phyloP scores from a whole-genome alignment of 2,797 vertebrate genomes.

The Champsocephalus esox region DNA sequence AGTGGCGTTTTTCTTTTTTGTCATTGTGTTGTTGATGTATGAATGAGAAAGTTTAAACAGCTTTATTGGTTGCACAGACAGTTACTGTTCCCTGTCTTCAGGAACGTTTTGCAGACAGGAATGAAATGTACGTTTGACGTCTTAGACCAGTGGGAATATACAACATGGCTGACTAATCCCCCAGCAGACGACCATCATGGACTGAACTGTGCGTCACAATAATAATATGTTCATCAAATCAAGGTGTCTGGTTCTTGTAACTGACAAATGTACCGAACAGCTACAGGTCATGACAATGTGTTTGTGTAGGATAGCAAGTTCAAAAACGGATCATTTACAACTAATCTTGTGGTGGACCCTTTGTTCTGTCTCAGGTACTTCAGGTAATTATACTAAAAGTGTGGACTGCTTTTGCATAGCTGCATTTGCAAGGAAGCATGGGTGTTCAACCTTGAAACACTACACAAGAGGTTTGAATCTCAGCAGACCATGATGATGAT shows the following conservation, averaged over 20 bases:
- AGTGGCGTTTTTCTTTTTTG: constrained; percentile 30
- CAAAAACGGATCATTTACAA: constrained; percentile 41
- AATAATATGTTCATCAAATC: constrained; percentile 48
- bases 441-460: constrained; percentile 17
- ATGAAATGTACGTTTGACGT: constrained; percentile 68
- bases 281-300: constrained; percentile 27
- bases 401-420: constrained; percentile 12
- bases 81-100: constrained; percentile 41
- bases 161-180: constrained; percentile 46
- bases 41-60: constrained; percentile 41
- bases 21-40: constrained; percentile 33
- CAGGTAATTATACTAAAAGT: constrained; percentile 26
- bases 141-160: constrained; percentile 47
- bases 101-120: constrained; percentile 43
- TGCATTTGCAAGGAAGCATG: constrained; percentile 20
- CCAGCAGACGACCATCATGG: constrained; percentile 32
- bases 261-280: constrained; percentile 4
- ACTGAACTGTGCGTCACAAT: constrained; percentile 64
- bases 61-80: constrained; percentile 34
- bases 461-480: constrained; percentile 7
- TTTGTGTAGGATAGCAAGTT: constrained; percentile 24
- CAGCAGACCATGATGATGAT: constrained; percentile 10
- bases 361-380: constrained; percentile 30
- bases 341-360: constrained; percentile 20
- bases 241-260: constrained; percentile 56